Conservation (phyloP, 2,888 invertebrate species). For the Eugnorisma glareosa region DNA sequence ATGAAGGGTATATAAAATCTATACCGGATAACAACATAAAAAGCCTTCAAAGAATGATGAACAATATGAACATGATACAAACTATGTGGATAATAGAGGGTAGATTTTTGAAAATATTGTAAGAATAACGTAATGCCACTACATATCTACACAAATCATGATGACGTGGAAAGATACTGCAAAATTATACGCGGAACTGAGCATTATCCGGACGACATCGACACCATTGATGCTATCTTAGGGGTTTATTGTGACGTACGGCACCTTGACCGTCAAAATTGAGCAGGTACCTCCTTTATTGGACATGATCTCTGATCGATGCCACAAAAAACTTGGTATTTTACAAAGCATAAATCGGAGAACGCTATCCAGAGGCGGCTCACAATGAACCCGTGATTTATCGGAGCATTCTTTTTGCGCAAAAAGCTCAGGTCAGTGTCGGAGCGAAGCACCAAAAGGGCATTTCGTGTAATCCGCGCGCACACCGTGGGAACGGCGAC, state of each 20-base stretch:
- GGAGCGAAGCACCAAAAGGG: slow-evolving; percentile 89
- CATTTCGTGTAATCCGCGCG: slow-evolving; percentile 87
- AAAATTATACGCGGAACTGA: slow-evolving; percentile 70
- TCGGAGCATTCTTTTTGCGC: slow-evolving; percentile 87
- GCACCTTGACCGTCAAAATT: slow-evolving; percentile 88
- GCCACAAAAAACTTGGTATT: slow-evolving; percentile 81
- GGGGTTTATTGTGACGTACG: slow-evolving; percentile 86
- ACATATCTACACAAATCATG: slow-evolving; percentile 44
- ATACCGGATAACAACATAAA: slow-evolving; percentile 10
- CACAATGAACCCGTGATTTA: slow-evolving; percentile 89
- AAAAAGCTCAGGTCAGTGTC: slow-evolving; percentile 89
- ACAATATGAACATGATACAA: slow-evolving; percentile 30
- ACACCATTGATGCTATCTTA: slow-evolving; percentile 79
- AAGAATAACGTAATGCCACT: slow-evolving; percentile 12
- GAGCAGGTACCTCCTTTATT: slow-evolving; percentile 87
- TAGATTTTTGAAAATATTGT: slow-evolving; percentile 12
- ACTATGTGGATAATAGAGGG: slow-evolving; percentile 1
- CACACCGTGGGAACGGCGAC: slow-evolving; percentile 85
- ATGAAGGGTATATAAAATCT: slow-evolving; percentile 26
- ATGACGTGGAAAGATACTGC: slow-evolving; percentile 54
- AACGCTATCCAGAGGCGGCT: slow-evolving; percentile 82
- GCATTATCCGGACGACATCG: slow-evolving; percentile 57
- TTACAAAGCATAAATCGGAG: slow-evolving; percentile 82
- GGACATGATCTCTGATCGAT: slow-evolving; percentile 83
- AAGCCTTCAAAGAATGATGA: slow-evolving; percentile 25